These are phyloP conservation scores for Augiades crinisus DNA, from an alignment of 2,888 invertebrate genomes.

Conservation along the genomic window DNA sequence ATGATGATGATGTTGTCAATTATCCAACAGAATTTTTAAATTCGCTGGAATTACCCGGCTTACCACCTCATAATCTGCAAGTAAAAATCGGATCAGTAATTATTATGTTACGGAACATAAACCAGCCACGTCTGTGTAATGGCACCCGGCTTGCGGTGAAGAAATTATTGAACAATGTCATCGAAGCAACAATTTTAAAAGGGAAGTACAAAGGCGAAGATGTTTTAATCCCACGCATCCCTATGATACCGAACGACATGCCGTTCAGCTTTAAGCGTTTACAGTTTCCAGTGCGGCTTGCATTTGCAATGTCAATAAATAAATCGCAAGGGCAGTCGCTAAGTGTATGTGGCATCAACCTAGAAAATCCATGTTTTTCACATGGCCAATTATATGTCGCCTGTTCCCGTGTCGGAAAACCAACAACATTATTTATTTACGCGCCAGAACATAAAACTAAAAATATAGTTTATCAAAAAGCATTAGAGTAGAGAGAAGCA, in stretches of 20 bases:
- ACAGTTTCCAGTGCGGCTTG: slow-evolving; percentile 33
- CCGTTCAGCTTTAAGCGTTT: slow-evolving; percentile 32
- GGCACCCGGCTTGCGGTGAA: slow-evolving; percentile 34
- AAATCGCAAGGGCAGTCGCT: slow-evolving; percentile 34
- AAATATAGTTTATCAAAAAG: slow-evolving; percentile 33
- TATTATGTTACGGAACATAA: slow-evolving; percentile 34
- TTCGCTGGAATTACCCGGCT: slow-evolving; percentile 4
- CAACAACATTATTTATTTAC: slow-evolving; percentile 31
- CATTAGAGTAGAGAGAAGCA: slow-evolving; percentile 16
- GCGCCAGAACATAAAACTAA: slow-evolving; percentile 22
- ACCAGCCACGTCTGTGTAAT: slow-evolving; percentile 36
- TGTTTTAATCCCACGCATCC: slow-evolving; percentile 34
- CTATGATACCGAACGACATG: slow-evolving; percentile 34
- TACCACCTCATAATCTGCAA: slow-evolving; percentile 24
- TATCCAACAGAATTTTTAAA: slow-evolving; percentile 1
- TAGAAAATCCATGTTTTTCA: slow-evolving; percentile 33
- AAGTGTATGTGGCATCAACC: slow-evolving; percentile 29
- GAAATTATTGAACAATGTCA: slow-evolving; percentile 30
- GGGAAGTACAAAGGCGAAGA: slow-evolving; percentile 40
- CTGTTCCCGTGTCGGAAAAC: slow-evolving; percentile 37
- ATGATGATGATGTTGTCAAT: not conserved
- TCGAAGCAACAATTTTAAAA: slow-evolving; percentile 28
- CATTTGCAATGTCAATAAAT: slow-evolving; percentile 35
- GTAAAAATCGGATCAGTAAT: slow-evolving; percentile 24
- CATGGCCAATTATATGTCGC: slow-evolving; percentile 38